Evolutionary conservation across 2,113 vertebrate species (phyloP).

Genomic region (Heteronetta atricapilla): DNA sequence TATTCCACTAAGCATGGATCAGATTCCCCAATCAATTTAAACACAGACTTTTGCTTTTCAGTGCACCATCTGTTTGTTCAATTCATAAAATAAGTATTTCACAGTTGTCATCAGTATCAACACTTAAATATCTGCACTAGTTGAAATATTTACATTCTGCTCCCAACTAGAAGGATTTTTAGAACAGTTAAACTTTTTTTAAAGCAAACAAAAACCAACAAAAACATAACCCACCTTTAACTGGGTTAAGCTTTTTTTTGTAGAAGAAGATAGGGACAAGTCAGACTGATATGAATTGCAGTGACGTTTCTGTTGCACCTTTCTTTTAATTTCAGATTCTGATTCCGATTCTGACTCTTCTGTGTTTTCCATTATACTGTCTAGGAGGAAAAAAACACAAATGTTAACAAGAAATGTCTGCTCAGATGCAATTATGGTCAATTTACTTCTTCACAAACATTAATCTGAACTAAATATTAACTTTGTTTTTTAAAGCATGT

Average conservation of each 20-base stretch:
- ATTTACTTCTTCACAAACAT: neutral
- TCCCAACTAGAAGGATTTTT: neutral
- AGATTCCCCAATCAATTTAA: neutral
- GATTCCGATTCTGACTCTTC: conserved; percentile 74
- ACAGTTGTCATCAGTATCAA: neutral
- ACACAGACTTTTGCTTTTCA: neutral
- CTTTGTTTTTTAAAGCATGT: neutral
- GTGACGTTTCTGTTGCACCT: conserved; percentile 77
- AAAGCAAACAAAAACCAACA: too few species aligned
- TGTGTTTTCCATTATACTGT: conserved; percentile 71
- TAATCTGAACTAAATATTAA: neutral
- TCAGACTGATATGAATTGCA: conserved; percentile 65
- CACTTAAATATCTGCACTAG: neutral
- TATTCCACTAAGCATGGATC: neutral
- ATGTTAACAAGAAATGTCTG: neutral
- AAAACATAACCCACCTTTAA: conserved; percentile 74
- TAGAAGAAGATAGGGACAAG: conserved; percentile 56
- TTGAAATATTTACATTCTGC: neutral
- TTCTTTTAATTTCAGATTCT: conserved; percentile 78
- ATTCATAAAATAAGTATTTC: neutral
- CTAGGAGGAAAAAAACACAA: conserved; percentile 51
- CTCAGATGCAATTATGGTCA: neutral
- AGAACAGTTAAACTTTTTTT: neutral
- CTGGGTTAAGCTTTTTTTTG: conserved; percentile 77
- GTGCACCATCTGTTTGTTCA: neutral